Conservation (phyloP, 1,140 invertebrate genomes). For the Scaptomyza graminum region DNA sequence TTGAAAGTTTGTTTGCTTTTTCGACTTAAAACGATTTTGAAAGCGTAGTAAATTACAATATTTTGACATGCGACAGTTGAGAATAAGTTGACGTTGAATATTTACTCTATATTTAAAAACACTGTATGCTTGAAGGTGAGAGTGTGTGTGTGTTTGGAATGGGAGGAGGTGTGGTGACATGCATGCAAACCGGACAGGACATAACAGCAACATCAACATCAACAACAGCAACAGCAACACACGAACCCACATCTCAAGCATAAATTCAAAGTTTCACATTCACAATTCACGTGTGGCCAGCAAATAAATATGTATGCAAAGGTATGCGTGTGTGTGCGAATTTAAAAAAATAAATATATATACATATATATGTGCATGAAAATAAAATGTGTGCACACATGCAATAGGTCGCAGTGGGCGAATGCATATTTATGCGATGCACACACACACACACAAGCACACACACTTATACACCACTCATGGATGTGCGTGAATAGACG, state of each 20-base stretch:
- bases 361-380: constrained; percentile 38
- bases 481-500: not conserved
- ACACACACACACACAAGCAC: not conserved
- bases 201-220: constrained; percentile 7
- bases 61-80: constrained; percentile 33
- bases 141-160: constrained; percentile 1
- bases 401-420: constrained; percentile 53
- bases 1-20: not conserved
- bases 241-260: constrained; percentile 43
- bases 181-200: constrained; percentile 13
- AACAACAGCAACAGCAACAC: constrained; percentile 30
- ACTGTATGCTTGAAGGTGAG: not conserved
- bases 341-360: constrained; percentile 61
- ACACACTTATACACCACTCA: constrained; percentile 7
- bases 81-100: constrained; percentile 25
- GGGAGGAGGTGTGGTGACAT: constrained; percentile 17
- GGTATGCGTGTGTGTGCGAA: constrained; percentile 1
- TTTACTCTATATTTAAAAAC: constrained; percentile 12
- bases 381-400: constrained; percentile 2
- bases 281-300: constrained; percentile 50
- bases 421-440: constrained; percentile 71
- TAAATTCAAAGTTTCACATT: constrained; percentile 16
- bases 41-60: constrained; percentile 26
- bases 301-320: constrained; percentile 53
- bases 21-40: not conserved